Evolutionary conservation across 2,797 vertebrate genomes (phyloP), one percentile per base, ranked within the genome.

Genomic region (Molossus molossus): DNA sequence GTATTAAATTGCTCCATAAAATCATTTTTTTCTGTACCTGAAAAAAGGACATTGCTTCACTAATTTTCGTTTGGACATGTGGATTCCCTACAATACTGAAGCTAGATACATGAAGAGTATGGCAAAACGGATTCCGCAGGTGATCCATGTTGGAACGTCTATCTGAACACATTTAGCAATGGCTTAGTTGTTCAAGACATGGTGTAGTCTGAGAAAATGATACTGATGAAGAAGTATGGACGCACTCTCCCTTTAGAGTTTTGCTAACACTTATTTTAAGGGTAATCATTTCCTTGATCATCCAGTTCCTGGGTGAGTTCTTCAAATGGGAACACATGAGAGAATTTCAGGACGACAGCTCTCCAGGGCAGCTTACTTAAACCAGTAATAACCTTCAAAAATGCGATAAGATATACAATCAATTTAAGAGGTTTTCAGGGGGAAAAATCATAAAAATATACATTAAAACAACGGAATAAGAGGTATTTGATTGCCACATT

Each of bases 321-420:
- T 95, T 95, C 89, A 97, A 90, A 96, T 84, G 76, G 97, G 96
- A 97, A 94, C 76, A 92, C 93, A 62, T 84, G 89, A 97, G 96
- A 97, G 95, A 97, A 97, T 97, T 96, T 98, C 85, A 95, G 91
- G 91, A 97, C 96, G 97, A 96, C 95, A 97, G 89, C 89, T 95
- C 97, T 97, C 97, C 76, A 96, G 95, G 97, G 91, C 97, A 96
- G 87, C 94, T 96, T 96, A 97, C 94, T 98, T 97, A 97, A 97
- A 97, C 88, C 67, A 95, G 97, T 97, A 95, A 97, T 96, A 97
- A 96, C 96, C 95, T 97, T 90, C 94, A 95, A 97, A 97, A 96
- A 33, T 90, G 65, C 94, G 90, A 93, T 97, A 95, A 95, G 95
- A 97, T 96, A 97, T 95, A 97, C 95, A 97, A 98, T 97, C 95